Conservation (phyloP, 2,888 invertebrate genomes). For the Neoascia interrupta region DNA sequence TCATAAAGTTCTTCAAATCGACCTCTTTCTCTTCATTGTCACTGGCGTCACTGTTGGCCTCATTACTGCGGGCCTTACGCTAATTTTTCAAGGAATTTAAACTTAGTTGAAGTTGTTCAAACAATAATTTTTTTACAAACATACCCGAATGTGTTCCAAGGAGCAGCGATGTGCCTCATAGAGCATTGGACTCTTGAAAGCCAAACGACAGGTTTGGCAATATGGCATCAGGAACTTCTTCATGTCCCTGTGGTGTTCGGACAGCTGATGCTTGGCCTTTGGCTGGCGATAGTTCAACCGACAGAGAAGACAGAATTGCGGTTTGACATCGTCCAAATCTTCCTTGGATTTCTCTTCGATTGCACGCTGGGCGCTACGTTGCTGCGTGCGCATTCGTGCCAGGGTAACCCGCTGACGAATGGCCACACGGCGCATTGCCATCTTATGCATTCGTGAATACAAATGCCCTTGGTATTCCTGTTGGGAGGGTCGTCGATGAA, state of each 20-base stretch:
- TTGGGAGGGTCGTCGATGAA: too few species aligned
- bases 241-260: conserved; percentile 90
- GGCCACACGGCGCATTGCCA: conserved; percentile 87
- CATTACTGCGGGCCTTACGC: conserved; percentile 82
- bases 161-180: conserved; percentile 92
- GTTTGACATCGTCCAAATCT: conserved; percentile 82
- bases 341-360: conserved; percentile 86
- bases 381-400: conserved; percentile 88
- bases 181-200: conserved; percentile 91
- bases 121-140: too few species aligned
- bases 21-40: conserved; percentile 85
- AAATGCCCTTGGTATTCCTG: conserved; percentile 88
- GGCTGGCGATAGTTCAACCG: conserved; percentile 88
- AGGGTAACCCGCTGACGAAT: conserved; percentile 87
- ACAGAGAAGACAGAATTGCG: conserved; percentile 87
- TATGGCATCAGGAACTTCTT: conserved; percentile 91
- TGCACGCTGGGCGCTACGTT: conserved; percentile 89
- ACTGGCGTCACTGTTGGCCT: conserved; percentile 83
- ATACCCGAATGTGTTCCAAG: conserved; percentile 89
- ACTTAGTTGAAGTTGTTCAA: too few species aligned
- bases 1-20: conserved; percentile 83
- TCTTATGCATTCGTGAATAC: conserved; percentile 85
- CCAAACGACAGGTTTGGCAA: conserved; percentile 88
- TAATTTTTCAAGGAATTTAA: too few species aligned
- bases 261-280: conserved; percentile 88